Base-by-base conservation (phyloP, 1,140 invertebrate genomes). In the Neoseiulus cucumeris region DNA sequence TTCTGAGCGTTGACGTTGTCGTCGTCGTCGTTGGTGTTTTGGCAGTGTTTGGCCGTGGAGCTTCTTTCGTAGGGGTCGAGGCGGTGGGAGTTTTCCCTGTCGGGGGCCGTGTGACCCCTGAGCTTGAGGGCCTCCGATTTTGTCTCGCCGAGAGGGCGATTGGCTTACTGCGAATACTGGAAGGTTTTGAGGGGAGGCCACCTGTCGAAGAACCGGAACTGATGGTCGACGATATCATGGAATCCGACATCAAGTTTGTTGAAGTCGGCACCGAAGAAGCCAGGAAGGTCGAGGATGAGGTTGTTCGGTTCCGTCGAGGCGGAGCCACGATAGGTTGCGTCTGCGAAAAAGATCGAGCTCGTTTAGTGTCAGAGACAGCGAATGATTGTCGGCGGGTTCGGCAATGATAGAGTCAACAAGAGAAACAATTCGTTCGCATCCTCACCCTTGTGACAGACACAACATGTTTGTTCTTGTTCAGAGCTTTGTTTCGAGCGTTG, bases 401-500 rank as follows among this genome's bases (percentile, higher is more conserved):
- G n/a, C n/a, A n/a, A n/a, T n/a, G n/a, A n/a, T n/a, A n/a, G n/a
- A n/a, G n/a, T n/a, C n/a, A n/a, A n/a, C n/a, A n/a, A n/a, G n/a
- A n/a, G n/a, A n/a, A n/a, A n/a, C n/a, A n/a, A n/a, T n/a, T n/a
- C n/a, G n/a, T n/a, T n/a, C n/a, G n/a, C n/a, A n/a, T n/a, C n/a
- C 39, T 55, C 41, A 64, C 66, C 65, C 64, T 69, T 59, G 29
- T 68, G 66, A 42, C 64, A 64, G 14, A 67, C 68, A 20, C 67
- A 65, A 41, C 65, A 66, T 45, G 65, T 64, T 66, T 64, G 22
- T 25, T 59, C 33, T 59, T 59, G 22, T 33, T 59, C 14, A 59
- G 33, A 14, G 51, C 22, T 68, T 47, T 64, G 68, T 42, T 65
- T 65, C 29, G 68, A 68, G 64, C 64, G 59, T 39, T 65, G 66